Percentiles rank a stretch among this genome's conserved stretches.
phyloP scores from a whole-genome alignment of 2,888 invertebrate genomes.

The Spodoptera littoralis region DNA sequence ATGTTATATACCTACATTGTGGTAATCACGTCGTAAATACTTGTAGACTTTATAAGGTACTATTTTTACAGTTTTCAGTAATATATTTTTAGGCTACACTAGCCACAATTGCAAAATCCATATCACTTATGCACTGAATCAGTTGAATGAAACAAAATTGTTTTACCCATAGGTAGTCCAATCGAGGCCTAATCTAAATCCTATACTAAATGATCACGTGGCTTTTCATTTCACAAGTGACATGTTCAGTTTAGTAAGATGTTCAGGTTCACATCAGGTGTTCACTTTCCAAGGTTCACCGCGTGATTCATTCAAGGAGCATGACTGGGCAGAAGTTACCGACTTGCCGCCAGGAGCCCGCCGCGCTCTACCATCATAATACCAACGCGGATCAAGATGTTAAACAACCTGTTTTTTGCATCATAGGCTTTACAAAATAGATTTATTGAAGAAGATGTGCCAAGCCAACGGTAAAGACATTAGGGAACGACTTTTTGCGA shows the following conservation, averaged over 20 bases:
- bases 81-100: too few relatives aligned
- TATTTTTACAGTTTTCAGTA: too few relatives aligned
- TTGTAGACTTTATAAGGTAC: too few relatives aligned
- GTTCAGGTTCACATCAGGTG: slow-evolving; percentile 24
- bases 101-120: too few relatives aligned
- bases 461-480: background rate
- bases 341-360: slow-evolving; percentile 71
- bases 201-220: too few relatives aligned
- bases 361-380: slow-evolving; percentile 63
- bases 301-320: slow-evolving; percentile 65
- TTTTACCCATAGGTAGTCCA: too few relatives aligned
- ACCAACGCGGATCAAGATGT: slow-evolving; percentile 77
- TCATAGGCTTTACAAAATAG: slow-evolving; percentile 58
- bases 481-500: background rate
- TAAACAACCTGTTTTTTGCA: slow-evolving; percentile 73
- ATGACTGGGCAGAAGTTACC: slow-evolving; percentile 71
- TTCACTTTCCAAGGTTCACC: slow-evolving; percentile 23
- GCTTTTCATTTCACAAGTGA: too few relatives aligned
- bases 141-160: too few relatives aligned
- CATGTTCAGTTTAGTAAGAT: slow-evolving; percentile 20
- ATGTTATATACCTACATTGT: too few relatives aligned
- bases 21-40: too few relatives aligned
- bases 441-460: slow-evolving; percentile 41
- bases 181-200: too few relatives aligned
- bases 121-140: too few relatives aligned